A percentile compares a stretch with the other conserved stretches of the same genome.
Conservation (phyloP, 1,140 invertebrate species). For the Magallana gigas region DNA sequence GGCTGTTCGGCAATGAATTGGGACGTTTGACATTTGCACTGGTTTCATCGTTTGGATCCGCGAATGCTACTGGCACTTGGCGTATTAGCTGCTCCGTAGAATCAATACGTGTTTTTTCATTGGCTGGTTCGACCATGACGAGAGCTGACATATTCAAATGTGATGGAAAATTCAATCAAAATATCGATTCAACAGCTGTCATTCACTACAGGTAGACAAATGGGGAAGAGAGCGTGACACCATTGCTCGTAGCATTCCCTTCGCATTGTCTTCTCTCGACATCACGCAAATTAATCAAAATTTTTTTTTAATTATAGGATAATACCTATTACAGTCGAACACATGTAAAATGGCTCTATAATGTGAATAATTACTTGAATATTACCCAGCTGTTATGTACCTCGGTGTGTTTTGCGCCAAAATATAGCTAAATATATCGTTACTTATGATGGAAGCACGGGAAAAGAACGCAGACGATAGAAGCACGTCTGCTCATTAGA, state of each 20-base stretch:
- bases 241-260: background rate
- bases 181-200: slow-evolving; percentile 48
- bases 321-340: slow-evolving; percentile 26
- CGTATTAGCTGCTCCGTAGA: slow-evolving; percentile 63
- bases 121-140: slow-evolving; percentile 65
- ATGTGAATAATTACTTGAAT: slow-evolving; percentile 26
- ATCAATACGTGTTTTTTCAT: slow-evolving; percentile 65
- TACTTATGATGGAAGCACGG: slow-evolving; percentile 5
- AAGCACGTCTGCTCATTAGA: slow-evolving; percentile 1
- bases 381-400: background rate
- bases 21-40: slow-evolving; percentile 49
- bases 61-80: slow-evolving; percentile 54
- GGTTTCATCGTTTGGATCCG: slow-evolving; percentile 53
- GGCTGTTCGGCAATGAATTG: slow-evolving; percentile 37
- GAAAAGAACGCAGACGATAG: background rate
- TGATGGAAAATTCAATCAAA: slow-evolving; percentile 51
- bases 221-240: background rate
- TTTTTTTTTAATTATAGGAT: slow-evolving; percentile 11
- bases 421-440: background rate
- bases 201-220: slow-evolving; percentile 17
- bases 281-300: slow-evolving; percentile 14
- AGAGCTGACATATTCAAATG: slow-evolving; percentile 63
- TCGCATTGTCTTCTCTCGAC: background rate
- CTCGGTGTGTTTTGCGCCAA: slow-evolving; percentile 20
- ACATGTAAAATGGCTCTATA: slow-evolving; percentile 16